Conservation (phyloP, 2,113 vertebrate species). For the Eurypyga helias region DNA sequence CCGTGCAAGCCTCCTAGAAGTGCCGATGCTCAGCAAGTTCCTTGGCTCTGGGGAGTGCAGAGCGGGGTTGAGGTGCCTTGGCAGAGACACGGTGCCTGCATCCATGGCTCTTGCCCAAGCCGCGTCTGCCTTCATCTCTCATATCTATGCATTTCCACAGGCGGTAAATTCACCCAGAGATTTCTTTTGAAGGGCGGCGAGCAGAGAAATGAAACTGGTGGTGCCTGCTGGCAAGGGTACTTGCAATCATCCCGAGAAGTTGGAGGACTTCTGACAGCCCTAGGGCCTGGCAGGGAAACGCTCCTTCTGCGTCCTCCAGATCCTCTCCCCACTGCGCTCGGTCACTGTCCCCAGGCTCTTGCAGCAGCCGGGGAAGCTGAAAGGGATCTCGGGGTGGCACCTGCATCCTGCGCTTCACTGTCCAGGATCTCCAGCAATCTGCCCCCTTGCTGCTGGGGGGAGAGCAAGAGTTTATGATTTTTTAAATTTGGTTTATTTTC, state of each 20-base stretch:
- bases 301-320: not conserved
- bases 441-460: not conserved
- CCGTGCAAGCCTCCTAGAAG: not conserved
- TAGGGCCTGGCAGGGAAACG: not conserved
- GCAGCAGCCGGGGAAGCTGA: not conserved
- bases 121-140: not conserved
- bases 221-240: not conserved
- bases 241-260: not conserved
- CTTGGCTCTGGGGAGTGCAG: not conserved
- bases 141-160: not conserved
- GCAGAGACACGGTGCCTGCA: not conserved
- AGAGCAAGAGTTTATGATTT: not conserved
- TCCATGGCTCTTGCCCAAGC: not conserved
- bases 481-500: conserved; percentile 15
- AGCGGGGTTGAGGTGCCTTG: rapidly evolving
- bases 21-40: not conserved
- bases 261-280: not conserved
- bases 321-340: not conserved
- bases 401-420: not conserved
- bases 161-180: not conserved
- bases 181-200: not conserved
- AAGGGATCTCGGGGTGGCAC: rapidly evolving
- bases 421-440: not conserved
- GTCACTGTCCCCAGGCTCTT: not conserved
- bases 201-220: not conserved